phyloP scores from a whole-genome alignment of 2,888 invertebrate species.

The Limnephilus rhombicus region DNA sequence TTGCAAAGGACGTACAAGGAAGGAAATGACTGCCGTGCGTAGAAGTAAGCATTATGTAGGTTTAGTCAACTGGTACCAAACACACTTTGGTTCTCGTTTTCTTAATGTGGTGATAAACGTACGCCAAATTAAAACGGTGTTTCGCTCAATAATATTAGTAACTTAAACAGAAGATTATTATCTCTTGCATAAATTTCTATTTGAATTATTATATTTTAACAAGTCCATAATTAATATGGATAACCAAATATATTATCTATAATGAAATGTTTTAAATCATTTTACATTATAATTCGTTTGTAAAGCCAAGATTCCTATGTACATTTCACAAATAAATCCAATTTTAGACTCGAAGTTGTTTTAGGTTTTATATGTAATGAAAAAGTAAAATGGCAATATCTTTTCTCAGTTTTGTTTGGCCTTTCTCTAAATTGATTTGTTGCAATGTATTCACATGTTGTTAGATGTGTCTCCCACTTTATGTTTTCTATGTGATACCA shows the following conservation, averaged over 20 bases:
- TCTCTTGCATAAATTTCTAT: conserved; percentile 78
- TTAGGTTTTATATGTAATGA: not conserved
- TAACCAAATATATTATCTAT: conserved; percentile 55
- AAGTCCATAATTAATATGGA: conserved; percentile 40
- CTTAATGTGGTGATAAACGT: conserved; percentile 77
- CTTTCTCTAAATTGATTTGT: conserved; percentile 6
- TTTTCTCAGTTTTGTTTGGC: conserved; percentile 53
- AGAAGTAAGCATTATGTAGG: conserved; percentile 77
- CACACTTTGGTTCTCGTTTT: conserved; percentile 78
- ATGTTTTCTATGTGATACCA: conserved; percentile 80
- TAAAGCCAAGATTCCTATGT: conserved; percentile 34
- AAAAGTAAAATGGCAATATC: conserved; percentile 33
- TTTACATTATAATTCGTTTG: conserved; percentile 40
- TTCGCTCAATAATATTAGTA: conserved; percentile 79
- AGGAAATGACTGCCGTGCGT: conserved; percentile 53
- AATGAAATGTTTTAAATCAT: conserved; percentile 53
- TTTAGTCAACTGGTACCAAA: conserved; percentile 77
- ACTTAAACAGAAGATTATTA: conserved; percentile 78
- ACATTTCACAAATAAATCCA: conserved; percentile 19
- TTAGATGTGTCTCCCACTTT: conserved; percentile 73
- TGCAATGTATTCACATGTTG: conserved; percentile 38
- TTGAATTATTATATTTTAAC: conserved; percentile 71
- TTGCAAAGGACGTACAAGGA: conserved; percentile 67
- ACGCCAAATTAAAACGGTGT: conserved; percentile 74
- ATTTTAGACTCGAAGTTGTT: conserved; percentile 20